Base-by-base conservation (phyloP, 2,113 vertebrate genomes). In the Paradisaea rubra region DNA sequence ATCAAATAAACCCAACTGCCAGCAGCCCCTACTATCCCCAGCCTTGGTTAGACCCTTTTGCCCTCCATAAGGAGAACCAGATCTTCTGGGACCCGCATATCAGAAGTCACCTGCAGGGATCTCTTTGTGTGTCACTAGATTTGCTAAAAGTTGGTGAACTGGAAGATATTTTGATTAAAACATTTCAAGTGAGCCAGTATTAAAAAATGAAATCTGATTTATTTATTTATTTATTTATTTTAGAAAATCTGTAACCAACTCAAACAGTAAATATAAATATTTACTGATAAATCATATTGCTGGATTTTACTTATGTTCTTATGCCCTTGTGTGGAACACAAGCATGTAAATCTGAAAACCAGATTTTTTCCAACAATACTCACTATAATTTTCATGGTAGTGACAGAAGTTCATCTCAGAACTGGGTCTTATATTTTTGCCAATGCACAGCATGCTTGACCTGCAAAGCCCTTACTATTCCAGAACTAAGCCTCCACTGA, bases 381-480 rank as follows among this genome's bases (percentile, higher is more conserved):
- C 68, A 21, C 54, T 56, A 21, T 80, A 59, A 78, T 92, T 94
- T 88, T 82, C 54, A 39, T 19, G 47, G 30, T 47, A 69, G 42
- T 87, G 84, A 89, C 37, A 87, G 82, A 89, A 91, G 47, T 80
- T 96, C 65, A 73, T 80, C 57, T 90, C 45, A 91, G 66, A 96
- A 78, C 76, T 76, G 53, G 30, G n/a, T 85, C 92, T 92, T 94
- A 65, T 79, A 37, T 71, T 85, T 94, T 69, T 94, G 94, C 94
- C 94, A 94, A 41, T 33, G 68, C 70, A 65, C 74, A 74, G 50
- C 65, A 92, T 54, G 93, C 83, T 87, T 95, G 94, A 97, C 95
- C 95, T 96, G 87, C 86, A 86, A 72, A 79, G 81, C 66, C 73
- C 92, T 81, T 90, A 56, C 41, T 95, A 28, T 94, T 95, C 84